Evolutionary conservation across 2,888 invertebrate species (phyloP).

Genomic region (Phanerotoma sp.): DNA sequence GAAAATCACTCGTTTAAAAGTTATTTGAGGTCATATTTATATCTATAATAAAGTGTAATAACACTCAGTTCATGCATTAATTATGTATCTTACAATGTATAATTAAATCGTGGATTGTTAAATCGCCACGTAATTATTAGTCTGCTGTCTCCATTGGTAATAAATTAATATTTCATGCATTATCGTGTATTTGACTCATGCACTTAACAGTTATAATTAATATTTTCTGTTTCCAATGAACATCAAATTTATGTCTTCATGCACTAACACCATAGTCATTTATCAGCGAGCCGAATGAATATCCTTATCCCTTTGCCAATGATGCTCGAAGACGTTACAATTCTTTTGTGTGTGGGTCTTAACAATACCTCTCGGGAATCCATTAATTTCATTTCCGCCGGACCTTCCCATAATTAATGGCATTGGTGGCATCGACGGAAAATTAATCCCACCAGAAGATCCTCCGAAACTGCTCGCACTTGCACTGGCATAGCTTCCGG

Average conservation of each 20-base stretch:
- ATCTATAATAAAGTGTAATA: constrained; percentile 5
- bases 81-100: constrained; percentile 1
- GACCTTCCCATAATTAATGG: constrained; percentile 29
- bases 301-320: no score
- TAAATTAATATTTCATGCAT: constrained; percentile 13
- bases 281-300: no score
- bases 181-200: not conserved
- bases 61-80: not conserved
- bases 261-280: no score
- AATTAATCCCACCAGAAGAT: constrained; percentile 18
- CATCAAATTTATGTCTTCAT: no score
- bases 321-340: not conserved
- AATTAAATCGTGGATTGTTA: constrained; percentile 3
- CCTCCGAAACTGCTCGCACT: constrained; percentile 33
- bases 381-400: constrained; percentile 27
- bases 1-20: no score
- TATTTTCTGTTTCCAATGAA: no score
- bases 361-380: constrained; percentile 31
- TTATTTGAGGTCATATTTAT: not conserved
- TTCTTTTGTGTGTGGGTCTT: constrained; percentile 1
- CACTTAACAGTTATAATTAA: no score
- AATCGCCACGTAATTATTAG: constrained; percentile 14
- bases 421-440: constrained; percentile 3
- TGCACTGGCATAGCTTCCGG: constrained; percentile 33
- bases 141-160: constrained; percentile 2